Evolutionary conservation across 2,888 invertebrate genomes (phyloP).

Genomic region (Pandemis corylana): DNA sequence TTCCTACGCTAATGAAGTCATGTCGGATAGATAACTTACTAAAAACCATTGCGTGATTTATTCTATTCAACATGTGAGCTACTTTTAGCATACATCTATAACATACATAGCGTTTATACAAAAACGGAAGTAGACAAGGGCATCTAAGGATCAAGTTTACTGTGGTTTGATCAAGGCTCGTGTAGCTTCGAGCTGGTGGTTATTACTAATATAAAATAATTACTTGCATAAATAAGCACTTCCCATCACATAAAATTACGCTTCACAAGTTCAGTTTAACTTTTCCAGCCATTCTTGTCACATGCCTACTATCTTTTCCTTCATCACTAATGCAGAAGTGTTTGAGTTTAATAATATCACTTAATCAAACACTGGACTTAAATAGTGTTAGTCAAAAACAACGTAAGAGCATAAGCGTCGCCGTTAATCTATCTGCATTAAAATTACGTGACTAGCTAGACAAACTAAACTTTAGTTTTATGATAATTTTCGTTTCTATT

Average conservation of each 20-base stretch:
- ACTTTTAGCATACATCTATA: neutral
- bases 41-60: constrained; percentile 30
- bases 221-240: neutral
- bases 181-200: constrained; percentile 9
- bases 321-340: neutral
- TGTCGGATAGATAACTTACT: constrained; percentile 2
- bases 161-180: constrained; percentile 48
- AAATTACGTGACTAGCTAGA: constrained; percentile 6
- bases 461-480: neutral
- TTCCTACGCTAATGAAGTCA: constrained; percentile 35
- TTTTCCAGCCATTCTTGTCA: neutral
- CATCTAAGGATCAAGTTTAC: constrained; percentile 49
- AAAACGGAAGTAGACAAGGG: constrained; percentile 41
- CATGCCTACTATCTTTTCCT: constrained; percentile 1
- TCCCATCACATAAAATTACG: neutral
- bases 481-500: neutral
- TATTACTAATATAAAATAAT: neutral
- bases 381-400: constrained; percentile 3
- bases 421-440: constrained; percentile 13
- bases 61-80: constrained; percentile 18
- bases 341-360: neutral
- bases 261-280: neutral
- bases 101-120: neutral
- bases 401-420: constrained; percentile 7
- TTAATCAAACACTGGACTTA: constrained; percentile 14